Conservation (phyloP, 1,140 invertebrate genomes). For the Episyrphus balteatus region DNA sequence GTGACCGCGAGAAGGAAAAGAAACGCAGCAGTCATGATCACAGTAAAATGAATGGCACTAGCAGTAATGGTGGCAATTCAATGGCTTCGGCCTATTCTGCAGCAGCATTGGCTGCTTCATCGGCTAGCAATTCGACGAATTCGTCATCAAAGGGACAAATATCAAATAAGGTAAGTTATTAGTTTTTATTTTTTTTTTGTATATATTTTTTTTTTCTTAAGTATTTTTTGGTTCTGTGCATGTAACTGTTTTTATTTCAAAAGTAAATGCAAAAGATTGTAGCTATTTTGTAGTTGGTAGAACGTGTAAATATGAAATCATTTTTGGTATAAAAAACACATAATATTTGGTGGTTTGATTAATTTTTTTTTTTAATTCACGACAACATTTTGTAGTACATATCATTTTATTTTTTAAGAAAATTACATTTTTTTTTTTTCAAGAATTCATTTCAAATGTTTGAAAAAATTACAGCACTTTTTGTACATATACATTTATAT, state of each 20-base stretch:
- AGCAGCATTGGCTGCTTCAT: neutral
- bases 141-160: constrained; percentile 1
- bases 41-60: constrained; percentile 9
- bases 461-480: too few relatives aligned
- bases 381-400: neutral
- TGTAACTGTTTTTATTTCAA: neutral
- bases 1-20: constrained; percentile 34
- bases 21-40: constrained; percentile 30
- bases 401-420: neutral
- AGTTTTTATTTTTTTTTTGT: neutral
- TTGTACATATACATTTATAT: too few relatives aligned
- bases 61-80: constrained; percentile 10
- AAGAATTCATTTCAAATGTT: too few relatives aligned
- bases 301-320: neutral
- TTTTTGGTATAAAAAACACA: neutral
- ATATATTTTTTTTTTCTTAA: neutral
- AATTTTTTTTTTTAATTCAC: too few relatives aligned
- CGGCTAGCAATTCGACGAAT: neutral
- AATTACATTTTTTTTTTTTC: too few relatives aligned
- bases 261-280: neutral
- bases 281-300: neutral
- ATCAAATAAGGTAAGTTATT: constrained; percentile 2
- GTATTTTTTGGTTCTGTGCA: neutral
- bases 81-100: constrained; percentile 15
- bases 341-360: neutral